These are phyloP conservation scores for Odontesthes bonariensis DNA, from an alignment of 2,113 vertebrate species.

Conservation along the genomic window DNA sequence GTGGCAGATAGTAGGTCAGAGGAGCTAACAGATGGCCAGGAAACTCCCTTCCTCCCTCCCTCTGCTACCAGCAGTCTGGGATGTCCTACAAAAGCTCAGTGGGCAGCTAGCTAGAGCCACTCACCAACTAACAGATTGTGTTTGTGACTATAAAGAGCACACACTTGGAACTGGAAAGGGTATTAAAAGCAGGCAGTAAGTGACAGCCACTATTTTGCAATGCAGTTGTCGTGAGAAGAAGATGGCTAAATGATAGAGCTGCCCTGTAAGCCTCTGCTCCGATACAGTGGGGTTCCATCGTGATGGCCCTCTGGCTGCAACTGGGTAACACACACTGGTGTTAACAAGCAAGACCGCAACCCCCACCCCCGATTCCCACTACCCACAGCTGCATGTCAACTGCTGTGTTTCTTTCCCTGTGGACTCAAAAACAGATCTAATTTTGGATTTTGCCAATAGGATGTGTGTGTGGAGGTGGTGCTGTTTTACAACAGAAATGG, in stretches of 20 bases:
- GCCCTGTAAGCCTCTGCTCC: constrained; percentile 16
- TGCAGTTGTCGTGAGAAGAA: constrained; percentile 14
- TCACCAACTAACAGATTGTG: constrained; percentile 46
- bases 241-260: constrained; percentile 49
- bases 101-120: constrained; percentile 51
- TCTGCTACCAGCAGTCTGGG: constrained; percentile 51
- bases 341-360: constrained; percentile 27
- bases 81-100: constrained; percentile 76
- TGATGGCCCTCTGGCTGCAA: constrained; percentile 34
- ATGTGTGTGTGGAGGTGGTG: constrained; percentile 55
- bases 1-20: constrained; percentile 84
- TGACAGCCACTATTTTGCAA: constrained; percentile 45
- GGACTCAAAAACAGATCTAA: constrained; percentile 59
- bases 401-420: constrained; percentile 48
- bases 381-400: constrained; percentile 53
- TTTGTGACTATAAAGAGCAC: constrained; percentile 38
- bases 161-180: constrained; percentile 34
- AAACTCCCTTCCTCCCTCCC: constrained; percentile 75
- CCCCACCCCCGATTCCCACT: neutral
- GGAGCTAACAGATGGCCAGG: constrained; percentile 82
- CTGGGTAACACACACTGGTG: constrained; percentile 31
- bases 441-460: constrained; percentile 63
- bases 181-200: constrained; percentile 47
- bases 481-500: constrained; percentile 58
- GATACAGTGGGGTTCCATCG: constrained; percentile 19